Base-by-base conservation (phyloP, 2,113 vertebrate genomes). In the Ramphastos sulfuratus region DNA sequence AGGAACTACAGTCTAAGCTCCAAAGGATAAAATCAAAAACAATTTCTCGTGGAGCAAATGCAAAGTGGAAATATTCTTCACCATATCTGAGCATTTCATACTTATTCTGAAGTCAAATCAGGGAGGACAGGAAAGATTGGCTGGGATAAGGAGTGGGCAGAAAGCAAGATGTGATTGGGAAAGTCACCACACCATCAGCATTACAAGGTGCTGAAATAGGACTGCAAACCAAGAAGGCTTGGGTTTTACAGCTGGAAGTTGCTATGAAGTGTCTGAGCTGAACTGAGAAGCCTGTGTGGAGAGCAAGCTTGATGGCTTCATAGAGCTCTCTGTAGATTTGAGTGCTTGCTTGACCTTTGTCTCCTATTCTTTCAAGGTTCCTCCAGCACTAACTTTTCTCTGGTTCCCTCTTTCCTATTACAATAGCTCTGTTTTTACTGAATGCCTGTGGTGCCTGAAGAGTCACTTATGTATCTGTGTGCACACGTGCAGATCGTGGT, bases 401-500 rank as follows among this genome's bases (percentile, higher is more conserved):
- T 50, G 9, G 3, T 59, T 37, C 55, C 25, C 3, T 37, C 23
- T 75, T 24, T 80, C 12, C 19, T 31, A 7, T 48, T 65, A 31
- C 0, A 2, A 16, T 71, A 55, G n/a, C 44, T 60, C 12, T 71
- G 28, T 65, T 71, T 80, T 59, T 48, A 31, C 69, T 64, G 56
- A 74, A 74, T 39, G 42, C 21, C 42, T 74, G 56, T 7, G 9
- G 31, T 18, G 13, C 44, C 67, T 63, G 19, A 19, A 56, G 21
- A 59, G 21, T 48, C 25, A 8, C 19, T 1, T 8, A n/a, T 37
- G 11, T n/a, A 37, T 39, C 24, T 0, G 1, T 8, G 13, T 7
- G 50, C 15, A 64, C 27, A 46, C 19, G 2, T 59, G 56, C 44
- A 71, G 58, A 31, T 70, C 28, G 8, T 15, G 15, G 37, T 76